These are phyloP conservation scores for Caprella mutica DNA, from an alignment of 2,888 invertebrate genomes.

Conservation along the genomic window DNA sequence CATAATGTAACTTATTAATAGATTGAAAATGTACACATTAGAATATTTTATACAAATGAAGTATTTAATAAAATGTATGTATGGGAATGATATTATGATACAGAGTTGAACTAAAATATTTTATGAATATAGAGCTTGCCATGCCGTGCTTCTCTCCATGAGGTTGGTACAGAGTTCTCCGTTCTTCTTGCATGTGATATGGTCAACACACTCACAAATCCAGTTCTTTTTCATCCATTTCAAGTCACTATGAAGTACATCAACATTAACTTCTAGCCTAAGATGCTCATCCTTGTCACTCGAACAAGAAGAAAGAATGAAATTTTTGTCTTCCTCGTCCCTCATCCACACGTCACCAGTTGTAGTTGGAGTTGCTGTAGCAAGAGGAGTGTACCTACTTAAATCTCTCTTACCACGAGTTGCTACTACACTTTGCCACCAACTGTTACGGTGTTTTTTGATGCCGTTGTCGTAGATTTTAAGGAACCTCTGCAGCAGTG, in stretches of 20 bases:
- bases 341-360: constrained; percentile 2
- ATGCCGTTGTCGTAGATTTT: neutral
- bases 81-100: too few species aligned
- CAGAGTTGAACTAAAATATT: too few species aligned
- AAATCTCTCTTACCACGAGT: constrained; percentile 1
- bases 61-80: too few species aligned
- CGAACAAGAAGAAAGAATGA: neutral
- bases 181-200: neutral
- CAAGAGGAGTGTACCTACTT: constrained; percentile 1
- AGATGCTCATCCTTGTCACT: neutral
- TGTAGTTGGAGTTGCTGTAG: neutral
- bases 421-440: neutral
- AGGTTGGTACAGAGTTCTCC: constrained; percentile 6
- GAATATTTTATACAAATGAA: too few species aligned
- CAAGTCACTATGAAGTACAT: neutral
- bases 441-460: neutral
- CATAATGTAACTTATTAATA: too few species aligned
- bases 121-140: constrained; percentile 2
- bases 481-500: constrained; percentile 4
- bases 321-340: neutral
- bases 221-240: neutral
- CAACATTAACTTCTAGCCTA: neutral
- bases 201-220: neutral
- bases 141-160: neutral
- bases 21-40: too few species aligned